These are phyloP conservation scores for Caenorhabditis latens DNA, from an alignment of 1,140 invertebrate genomes.

Conservation along the genomic window DNA sequence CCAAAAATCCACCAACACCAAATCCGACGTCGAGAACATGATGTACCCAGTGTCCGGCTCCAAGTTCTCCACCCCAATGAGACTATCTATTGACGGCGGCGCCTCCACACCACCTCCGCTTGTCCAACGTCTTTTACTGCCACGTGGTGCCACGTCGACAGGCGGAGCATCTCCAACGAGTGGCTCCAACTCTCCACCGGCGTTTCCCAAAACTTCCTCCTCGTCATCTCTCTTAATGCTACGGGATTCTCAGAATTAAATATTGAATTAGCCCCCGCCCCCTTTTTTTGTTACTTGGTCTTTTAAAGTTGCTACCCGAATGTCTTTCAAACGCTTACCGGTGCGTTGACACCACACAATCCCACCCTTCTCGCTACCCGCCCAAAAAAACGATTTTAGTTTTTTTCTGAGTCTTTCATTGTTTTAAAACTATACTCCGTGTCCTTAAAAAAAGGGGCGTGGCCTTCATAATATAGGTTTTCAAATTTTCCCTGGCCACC, in stretches of 20 bases:
- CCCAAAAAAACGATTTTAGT: constrained; percentile 38
- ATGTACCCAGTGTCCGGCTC: constrained; percentile 5
- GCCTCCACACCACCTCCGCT: neutral
- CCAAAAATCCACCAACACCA: constrained; percentile 30
- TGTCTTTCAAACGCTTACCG: constrained; percentile 38
- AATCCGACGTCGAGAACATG: constrained; percentile 25
- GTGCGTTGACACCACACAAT: constrained; percentile 19
- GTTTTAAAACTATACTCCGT: neutral
- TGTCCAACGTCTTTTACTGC: constrained; percentile 17
- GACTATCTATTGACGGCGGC: constrained; percentile 22
- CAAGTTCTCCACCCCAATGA: constrained; percentile 38
- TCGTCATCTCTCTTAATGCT: constrained; percentile 40
- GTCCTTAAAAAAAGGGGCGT: neutral
- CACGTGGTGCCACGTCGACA: constrained; percentile 41
- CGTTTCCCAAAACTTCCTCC: constrained; percentile 27
- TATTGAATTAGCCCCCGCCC: neutral
- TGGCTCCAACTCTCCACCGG: constrained; percentile 2
- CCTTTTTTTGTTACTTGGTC: neutral
- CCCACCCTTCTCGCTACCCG: constrained; percentile 30
- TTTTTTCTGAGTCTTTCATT: constrained; percentile 45
- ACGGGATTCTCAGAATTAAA: constrained; percentile 45
- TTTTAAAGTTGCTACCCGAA: constrained; percentile 11
- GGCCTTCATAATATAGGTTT: too few relatives aligned
- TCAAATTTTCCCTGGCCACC: too few relatives aligned
- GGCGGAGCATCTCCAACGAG: constrained; percentile 29